These are phyloP conservation scores for Brachypalpus laphriformis DNA, from an alignment of 2,888 invertebrate species.

Conservation along the genomic window DNA sequence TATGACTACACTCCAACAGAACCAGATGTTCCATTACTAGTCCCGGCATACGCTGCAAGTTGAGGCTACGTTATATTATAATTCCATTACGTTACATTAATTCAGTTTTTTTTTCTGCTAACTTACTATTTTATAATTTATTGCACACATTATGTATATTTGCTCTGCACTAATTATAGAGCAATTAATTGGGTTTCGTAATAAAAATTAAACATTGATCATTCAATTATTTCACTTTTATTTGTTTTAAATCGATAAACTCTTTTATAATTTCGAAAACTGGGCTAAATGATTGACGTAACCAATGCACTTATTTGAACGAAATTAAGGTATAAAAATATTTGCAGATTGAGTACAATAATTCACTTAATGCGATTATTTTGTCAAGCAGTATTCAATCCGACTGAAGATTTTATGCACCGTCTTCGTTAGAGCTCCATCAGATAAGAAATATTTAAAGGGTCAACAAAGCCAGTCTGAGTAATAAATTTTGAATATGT, in stretches of 20 bases:
- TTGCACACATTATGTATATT: background rate
- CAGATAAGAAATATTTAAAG: no score
- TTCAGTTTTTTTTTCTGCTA: background rate
- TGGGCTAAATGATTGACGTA: background rate
- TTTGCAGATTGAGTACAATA: background rate
- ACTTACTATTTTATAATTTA: background rate
- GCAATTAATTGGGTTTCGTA: background rate
- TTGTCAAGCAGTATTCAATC: no score
- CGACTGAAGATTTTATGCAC: no score
- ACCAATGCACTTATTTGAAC: background rate
- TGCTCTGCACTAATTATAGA: background rate
- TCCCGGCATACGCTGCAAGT: no score
- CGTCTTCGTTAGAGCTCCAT: no score
- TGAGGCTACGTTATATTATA: background rate
- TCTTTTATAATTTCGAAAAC: background rate
- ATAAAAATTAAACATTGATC: constrained; percentile 6
- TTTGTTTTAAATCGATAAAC: background rate
- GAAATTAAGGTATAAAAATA: background rate
- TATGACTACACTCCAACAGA: no score
- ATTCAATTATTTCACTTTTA: background rate
- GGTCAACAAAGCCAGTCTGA: no score
- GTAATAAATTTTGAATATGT: no score
- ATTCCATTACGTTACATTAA: background rate
- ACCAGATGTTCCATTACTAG: no score
- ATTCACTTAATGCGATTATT: no score